Base-by-base conservation (phyloP, 2,113 vertebrate genomes). In the Pagrus major region DNA sequence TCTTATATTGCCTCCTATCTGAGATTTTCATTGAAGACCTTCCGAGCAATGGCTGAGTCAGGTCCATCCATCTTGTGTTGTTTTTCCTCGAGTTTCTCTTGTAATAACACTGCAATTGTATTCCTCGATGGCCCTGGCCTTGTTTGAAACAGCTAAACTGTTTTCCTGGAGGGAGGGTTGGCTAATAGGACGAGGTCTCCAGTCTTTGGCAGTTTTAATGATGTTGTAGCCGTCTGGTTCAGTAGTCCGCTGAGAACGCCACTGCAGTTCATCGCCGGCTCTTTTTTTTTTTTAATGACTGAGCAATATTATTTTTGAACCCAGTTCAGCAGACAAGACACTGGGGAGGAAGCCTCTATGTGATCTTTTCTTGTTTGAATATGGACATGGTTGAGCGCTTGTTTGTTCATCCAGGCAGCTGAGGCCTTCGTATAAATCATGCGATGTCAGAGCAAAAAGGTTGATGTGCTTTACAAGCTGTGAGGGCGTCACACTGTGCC, bases 251-350 rank as follows among this genome's bases (percentile, higher is more conserved):
- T 64, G 42, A 76, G 41, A 71, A 47, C 6, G 29, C 51, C 7
- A 31, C 56, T 44, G 39, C 71, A 63, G 77, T 77, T 76, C n/a
- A 78, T 61, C 10, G n/a, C 37, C 3, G 2, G 21, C 15, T 7
- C 33, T 39, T 39, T 47, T 51, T 39, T 59, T 68, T 41, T 59
- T 78, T 69, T 25, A 88, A 76, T 77, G 75, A 60, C 42, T 37
- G 42, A 68, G 69, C 46, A 69, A 64, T 84, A 71, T 80, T 81
- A 29, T 56, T 76, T 80, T 76, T 83, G 31, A 82, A 60, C 42
- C 6, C 44, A 27, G 46, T 63, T 77, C 51, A 70, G 71, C 64
- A 64, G 52, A 82, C 20, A 67, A 42, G 15, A 59, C 39, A 20
- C 54, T 18, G 35, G 52, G 44, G 63, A 81, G 42, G 47, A 77